A percentile compares a stretch with the other conserved stretches of the same genome.
phyloP scores from a whole-genome alignment of 2,797 vertebrate genomes.

The Lutjanus argentimaculatus region DNA sequence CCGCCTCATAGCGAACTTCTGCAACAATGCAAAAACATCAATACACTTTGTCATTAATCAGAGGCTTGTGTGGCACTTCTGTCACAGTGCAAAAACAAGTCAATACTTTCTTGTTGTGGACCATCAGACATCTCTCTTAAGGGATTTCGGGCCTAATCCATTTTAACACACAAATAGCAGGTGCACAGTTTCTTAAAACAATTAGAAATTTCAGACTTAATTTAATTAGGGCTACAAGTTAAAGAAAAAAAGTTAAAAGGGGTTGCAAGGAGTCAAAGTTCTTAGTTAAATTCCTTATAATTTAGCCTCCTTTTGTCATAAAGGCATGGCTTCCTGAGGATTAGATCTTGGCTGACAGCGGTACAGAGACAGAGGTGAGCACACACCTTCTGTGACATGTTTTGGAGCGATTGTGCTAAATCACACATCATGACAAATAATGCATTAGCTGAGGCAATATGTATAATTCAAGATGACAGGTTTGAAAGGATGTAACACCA shows the following conservation, averaged over 20 bases:
- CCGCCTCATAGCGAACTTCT: conserved; percentile 3
- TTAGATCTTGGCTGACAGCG: not conserved
- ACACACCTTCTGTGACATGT: not conserved
- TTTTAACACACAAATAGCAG: conserved; percentile 15
- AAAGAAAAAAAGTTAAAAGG: not conserved
- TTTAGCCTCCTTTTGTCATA: too few species aligned
- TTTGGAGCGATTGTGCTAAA: not conserved
- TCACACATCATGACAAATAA: not conserved
- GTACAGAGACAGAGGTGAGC: not conserved
- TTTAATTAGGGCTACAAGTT: not conserved
- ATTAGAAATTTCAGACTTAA: not conserved
- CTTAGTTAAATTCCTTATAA: not conserved
- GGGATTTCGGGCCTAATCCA: conserved; percentile 4
- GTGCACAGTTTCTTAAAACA: not conserved
- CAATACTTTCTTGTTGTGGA: conserved; percentile 26
- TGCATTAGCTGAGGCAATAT: not conserved
- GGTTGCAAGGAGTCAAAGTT: not conserved
- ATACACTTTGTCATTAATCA: conserved; percentile 48
- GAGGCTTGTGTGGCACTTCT: conserved; percentile 30
- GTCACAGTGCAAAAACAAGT: conserved; percentile 47
- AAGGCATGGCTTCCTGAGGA: not conserved
- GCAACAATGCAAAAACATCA: conserved; percentile 40
- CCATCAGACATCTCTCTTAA: conserved; percentile 28
- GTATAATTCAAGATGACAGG: not conserved
- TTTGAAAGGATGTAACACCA: not conserved